Conservation (phyloP, 2,113 vertebrate species). For the Hypanus sabinus region DNA sequence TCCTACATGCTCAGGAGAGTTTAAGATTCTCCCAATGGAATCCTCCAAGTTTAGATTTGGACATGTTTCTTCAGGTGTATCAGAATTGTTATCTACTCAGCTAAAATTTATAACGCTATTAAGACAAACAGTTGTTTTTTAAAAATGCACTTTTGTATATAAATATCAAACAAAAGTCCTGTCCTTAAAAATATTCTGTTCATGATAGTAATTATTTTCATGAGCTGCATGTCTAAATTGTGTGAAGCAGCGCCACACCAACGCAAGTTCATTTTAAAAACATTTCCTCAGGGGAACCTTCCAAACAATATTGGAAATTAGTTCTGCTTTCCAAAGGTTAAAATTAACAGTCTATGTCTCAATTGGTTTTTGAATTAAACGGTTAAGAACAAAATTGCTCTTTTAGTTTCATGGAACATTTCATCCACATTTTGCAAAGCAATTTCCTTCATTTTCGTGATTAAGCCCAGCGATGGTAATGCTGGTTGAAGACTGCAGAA, state of each 20-base stretch:
- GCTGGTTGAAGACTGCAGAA: background rate
- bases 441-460: slow-evolving; percentile 25
- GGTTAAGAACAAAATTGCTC: background rate
- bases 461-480: background rate
- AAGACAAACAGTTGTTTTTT: background rate
- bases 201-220: background rate
- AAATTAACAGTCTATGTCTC: slow-evolving; percentile 13
- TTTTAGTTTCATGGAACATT: slow-evolving; percentile 24
- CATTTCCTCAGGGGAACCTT: slow-evolving; percentile 25
- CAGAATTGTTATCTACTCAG: too few species aligned
- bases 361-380: slow-evolving; percentile 9
- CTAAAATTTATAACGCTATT: background rate
- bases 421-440: slow-evolving; percentile 25
- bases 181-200: background rate
- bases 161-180: slow-evolving; percentile 2
- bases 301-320: slow-evolving; percentile 32
- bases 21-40: too few species aligned
- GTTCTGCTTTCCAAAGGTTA: slow-evolving; percentile 32
- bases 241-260: background rate
- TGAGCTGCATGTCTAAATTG: background rate
- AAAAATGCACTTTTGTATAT: background rate
- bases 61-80: too few species aligned
- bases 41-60: too few species aligned
- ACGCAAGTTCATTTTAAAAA: slow-evolving; percentile 21
- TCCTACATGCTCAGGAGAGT: too few species aligned